phyloP scores from a whole-genome alignment of 2,113 vertebrate species.

The Machaerirhynchus nigripectus region DNA sequence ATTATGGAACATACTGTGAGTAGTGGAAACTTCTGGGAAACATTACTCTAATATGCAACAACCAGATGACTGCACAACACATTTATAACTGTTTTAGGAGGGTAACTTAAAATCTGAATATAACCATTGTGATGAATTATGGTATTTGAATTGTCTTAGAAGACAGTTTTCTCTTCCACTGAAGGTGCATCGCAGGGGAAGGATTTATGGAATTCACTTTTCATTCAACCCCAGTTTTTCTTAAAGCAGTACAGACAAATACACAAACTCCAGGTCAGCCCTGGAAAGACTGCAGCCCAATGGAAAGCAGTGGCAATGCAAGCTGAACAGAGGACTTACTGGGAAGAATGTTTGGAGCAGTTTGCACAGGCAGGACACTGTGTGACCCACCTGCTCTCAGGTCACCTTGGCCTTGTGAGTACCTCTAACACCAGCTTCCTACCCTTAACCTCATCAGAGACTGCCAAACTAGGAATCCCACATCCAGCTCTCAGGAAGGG shows the following conservation, averaged over 20 bases:
- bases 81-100: not conserved
- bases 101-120: not conserved
- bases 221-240: not conserved
- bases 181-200: not conserved
- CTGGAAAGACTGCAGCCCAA: not conserved
- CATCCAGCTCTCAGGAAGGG: not conserved
- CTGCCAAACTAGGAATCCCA: not conserved
- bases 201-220: not conserved
- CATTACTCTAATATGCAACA: not conserved
- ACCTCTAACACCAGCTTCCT: not conserved
- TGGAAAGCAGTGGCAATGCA: not conserved
- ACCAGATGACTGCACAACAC: not conserved
- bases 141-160: not conserved
- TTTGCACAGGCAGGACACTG: not conserved
- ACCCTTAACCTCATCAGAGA: not conserved
- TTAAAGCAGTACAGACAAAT: not conserved
- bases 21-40: not conserved
- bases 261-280: not conserved
- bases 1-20: not conserved
- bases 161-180: not conserved
- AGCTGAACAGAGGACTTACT: not conserved
- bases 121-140: not conserved
- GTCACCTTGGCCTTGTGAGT: not conserved
- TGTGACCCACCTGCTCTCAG: not conserved
- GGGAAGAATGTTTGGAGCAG: not conserved